Evolutionary conservation across 2,113 vertebrate genomes (phyloP).

Genomic region (Rhea pennata): DNA sequence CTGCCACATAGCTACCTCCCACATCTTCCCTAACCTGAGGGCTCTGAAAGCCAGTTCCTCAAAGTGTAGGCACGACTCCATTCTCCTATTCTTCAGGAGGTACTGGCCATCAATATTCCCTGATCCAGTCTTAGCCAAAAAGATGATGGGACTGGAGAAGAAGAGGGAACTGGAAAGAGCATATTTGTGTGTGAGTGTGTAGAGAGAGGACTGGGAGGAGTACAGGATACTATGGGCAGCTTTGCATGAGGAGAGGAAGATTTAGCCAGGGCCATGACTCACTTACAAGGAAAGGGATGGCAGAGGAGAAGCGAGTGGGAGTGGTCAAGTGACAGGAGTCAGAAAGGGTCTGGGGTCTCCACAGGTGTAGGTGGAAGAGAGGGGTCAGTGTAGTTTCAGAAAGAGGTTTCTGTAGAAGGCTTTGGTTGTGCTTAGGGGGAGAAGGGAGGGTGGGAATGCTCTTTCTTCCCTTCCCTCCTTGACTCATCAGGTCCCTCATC

Average conservation of each 20-base stretch:
- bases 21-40: not conserved
- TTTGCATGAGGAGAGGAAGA: not conserved
- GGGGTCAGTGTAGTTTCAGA: not conserved
- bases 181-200: rapidly evolving
- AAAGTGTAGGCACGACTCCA: not conserved
- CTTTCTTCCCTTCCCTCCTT: not conserved
- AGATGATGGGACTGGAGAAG: not conserved
- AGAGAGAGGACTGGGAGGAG: not conserved
- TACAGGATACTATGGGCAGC: not conserved
- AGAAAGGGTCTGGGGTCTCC: not conserved
- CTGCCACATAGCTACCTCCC: not conserved
- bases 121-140: not conserved
- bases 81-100: not conserved
- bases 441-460: not conserved
- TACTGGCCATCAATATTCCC: not conserved
- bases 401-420: not conserved
- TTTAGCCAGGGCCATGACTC: not conserved
- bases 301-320: not conserved
- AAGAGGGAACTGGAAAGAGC: not conserved
- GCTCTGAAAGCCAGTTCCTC: not conserved
- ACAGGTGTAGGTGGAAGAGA: not conserved
- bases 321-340: not conserved
- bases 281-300: not conserved
- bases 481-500: not conserved
- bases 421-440: not conserved